Base-by-base conservation (phyloP, 2,113 vertebrate species). In the Callopanchax toddi region DNA sequence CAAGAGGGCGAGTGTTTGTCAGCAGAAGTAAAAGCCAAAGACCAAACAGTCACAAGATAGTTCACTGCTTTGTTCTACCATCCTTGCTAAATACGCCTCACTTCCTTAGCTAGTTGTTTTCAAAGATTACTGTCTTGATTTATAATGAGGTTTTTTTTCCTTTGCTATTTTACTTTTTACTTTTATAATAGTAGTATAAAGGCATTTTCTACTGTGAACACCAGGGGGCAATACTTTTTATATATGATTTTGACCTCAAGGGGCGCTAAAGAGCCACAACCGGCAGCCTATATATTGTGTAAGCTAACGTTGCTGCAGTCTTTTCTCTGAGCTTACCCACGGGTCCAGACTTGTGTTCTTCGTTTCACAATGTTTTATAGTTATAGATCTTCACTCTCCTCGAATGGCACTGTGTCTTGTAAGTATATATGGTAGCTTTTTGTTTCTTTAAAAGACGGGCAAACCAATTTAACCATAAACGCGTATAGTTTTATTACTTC, bases 251-350 rank as follows among this genome's bases (percentile, higher is more conserved):
- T 11, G 1, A 17, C 68, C 71, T 36, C 15, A 1, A 36, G 81
- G 32, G 69, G 71, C 74, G 48, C 40, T 1, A 32, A 8, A 5
- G 71, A 73, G 60, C 25, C 18, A 2, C 0, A 8, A 3, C 18
- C 6, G 17, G 13, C 8, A 7, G 7, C 37, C 40, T 79, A 72
- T 81, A 69, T 66, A 83, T 54, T 0, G 18, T 10, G 44, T 39
- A 8, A 0, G n/a, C 45, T 1, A 0, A 3, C 0, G 0, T 0
- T 0, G 0, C 0, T 0, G 0, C 21, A 3, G 5, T 23, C 72
- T 1, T 74, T 81, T 53, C 1, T 0, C 9, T 0, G 5, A 1
- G 11, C 5, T 12, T 0, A 1, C 0, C 1, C 1, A 0, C 2
- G 6, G 29, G 36, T 37, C 3, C 9, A 4, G 36, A 37, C 10